Conservation (phyloP, 2,113 vertebrate species). For the Bagarius yarrelli region DNA sequence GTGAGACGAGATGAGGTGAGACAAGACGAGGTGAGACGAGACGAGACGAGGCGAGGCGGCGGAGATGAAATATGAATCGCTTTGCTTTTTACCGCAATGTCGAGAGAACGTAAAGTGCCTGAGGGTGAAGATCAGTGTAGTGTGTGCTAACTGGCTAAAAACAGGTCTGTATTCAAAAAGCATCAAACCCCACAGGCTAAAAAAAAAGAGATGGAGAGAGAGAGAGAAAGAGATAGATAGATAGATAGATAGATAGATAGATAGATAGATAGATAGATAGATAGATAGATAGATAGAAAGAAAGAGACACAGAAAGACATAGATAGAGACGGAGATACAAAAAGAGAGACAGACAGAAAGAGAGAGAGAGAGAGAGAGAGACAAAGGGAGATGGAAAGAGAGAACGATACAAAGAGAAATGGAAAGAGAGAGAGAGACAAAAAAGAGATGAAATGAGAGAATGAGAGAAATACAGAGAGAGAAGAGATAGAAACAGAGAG, state of each 20-base stretch:
- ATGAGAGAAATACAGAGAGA: background rate
- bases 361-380: slow-evolving; percentile 4
- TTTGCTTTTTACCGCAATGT: background rate
- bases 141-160: slow-evolving; percentile 23
- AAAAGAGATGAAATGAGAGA: slow-evolving; percentile 15
- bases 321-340: no score
- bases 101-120: background rate
- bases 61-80: slow-evolving; percentile 5
- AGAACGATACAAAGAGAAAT: background rate
- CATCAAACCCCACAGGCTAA: slow-evolving; percentile 3
- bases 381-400: background rate
- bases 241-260: no score
- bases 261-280: background rate
- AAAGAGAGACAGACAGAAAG: background rate
- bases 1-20: no score
- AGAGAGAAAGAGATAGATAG: background rate
- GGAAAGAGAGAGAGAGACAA: slow-evolving; percentile 21
- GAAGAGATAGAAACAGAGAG: slow-evolving; percentile 20
- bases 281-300: background rate
- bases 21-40: no score
- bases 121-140: slow-evolving; percentile 13
- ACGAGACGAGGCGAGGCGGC: background rate
- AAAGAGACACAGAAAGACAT: no score
- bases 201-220: background rate
- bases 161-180: background rate